Percentiles rank a stretch among this genome's conserved stretches.
phyloP scores from a whole-genome alignment of 1,140 invertebrate species.

The Drosophila burlai region DNA sequence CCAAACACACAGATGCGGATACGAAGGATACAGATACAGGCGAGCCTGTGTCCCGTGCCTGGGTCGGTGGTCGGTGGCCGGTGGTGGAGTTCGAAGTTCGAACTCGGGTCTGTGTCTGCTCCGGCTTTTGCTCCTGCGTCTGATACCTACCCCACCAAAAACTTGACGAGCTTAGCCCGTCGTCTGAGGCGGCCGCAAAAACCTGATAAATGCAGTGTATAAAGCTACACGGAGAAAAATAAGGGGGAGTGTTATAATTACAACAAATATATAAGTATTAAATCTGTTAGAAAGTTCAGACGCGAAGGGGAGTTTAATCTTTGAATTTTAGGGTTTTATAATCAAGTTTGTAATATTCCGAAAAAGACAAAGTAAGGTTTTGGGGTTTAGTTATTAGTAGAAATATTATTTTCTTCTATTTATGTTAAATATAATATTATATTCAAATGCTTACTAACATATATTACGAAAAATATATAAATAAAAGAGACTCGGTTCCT shows the following conservation, averaged over 20 bases:
- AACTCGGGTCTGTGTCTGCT: conserved; percentile 39
- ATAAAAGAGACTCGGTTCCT: not conserved
- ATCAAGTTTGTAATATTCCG: not conserved
- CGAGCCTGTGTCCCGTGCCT: conserved; percentile 20
- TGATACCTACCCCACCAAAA: conserved; percentile 79
- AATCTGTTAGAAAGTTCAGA: accelerated
- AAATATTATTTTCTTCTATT: not conserved
- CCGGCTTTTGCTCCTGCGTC: conserved; percentile 35
- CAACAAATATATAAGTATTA: not conserved
- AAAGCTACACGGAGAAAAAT: conserved; percentile 1
- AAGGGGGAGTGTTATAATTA: no score
- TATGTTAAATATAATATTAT: not conserved
- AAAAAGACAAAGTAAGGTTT: not conserved
- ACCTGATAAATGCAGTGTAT: conserved; percentile 41
- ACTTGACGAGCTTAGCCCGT: conserved; percentile 76
- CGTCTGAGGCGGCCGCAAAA: conserved; percentile 27
- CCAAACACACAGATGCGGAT: conserved; percentile 14
- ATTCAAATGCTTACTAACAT: not conserved
- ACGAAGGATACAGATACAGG: conserved; percentile 9
- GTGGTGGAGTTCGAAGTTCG: conserved; percentile 64
- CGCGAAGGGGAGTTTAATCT: not conserved
- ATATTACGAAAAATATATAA: not conserved
- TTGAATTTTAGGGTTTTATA: not conserved
- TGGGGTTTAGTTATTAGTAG: not conserved
- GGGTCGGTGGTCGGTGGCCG: conserved; percentile 26